phyloP scores from a whole-genome alignment of 2,888 invertebrate species.

The Sepiola atlantica region DNA sequence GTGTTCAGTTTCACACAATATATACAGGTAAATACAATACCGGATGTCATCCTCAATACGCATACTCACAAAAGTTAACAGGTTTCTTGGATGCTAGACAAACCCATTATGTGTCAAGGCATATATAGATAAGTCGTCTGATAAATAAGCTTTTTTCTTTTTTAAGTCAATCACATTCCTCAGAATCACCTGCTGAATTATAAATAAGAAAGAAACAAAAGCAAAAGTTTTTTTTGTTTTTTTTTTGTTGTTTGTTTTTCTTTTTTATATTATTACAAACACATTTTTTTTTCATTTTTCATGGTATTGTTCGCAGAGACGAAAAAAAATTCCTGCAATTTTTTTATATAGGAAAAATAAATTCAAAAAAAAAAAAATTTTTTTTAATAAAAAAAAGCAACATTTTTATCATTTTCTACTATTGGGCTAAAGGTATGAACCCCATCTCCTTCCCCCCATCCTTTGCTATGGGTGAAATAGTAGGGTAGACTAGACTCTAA shows the following conservation, averaged over 20 bases:
- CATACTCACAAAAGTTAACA: background rate
- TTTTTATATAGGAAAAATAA: background rate
- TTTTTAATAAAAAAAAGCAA: background rate
- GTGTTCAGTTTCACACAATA: background rate
- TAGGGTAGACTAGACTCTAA: too few relatives aligned
- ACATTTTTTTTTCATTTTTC: background rate
- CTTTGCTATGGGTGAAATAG: too few relatives aligned
- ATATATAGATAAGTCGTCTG: too few relatives aligned
- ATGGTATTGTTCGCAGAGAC: background rate
- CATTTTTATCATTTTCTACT: background rate
- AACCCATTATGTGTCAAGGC: background rate
- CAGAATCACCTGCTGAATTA: background rate
- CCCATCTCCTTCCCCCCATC: too few relatives aligned
- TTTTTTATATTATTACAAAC: background rate
- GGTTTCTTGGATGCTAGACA: background rate
- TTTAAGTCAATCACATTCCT: background rate
- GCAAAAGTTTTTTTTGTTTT: background rate
- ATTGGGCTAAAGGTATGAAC: background rate
- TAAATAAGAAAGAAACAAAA: background rate
- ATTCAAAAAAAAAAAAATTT: background rate
- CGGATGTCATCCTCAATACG: background rate
- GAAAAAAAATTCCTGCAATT: background rate
- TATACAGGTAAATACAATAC: conserved; percentile 10
- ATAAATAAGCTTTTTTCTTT: too few relatives aligned
- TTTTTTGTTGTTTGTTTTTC: too few relatives aligned